Percentiles rank a stretch among this genome's conserved stretches.
Conservation (phyloP, 2,888 invertebrate species). For the Micropterix aruncella region DNA sequence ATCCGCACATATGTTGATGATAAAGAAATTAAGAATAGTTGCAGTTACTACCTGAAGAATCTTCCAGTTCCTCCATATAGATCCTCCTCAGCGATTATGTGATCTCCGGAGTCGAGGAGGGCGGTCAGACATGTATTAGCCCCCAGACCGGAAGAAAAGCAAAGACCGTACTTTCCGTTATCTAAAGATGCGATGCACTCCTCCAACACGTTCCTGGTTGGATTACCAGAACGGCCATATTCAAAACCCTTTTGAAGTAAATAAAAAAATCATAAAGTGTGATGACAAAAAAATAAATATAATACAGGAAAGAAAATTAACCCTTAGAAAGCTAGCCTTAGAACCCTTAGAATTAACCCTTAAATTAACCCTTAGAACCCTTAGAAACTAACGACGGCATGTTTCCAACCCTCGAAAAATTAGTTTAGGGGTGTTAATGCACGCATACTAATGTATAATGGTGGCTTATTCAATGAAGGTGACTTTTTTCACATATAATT, state of each 20-base stretch:
- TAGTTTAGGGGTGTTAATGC: no score
- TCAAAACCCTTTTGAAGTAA: conserved; percentile 66
- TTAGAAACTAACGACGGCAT: no score
- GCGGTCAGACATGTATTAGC: conserved; percentile 64
- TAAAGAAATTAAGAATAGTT: not conserved
- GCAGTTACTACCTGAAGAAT: conserved; percentile 30
- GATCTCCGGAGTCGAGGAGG: conserved; percentile 73
- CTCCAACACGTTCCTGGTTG: conserved; percentile 80
- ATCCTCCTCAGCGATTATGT: conserved; percentile 82
- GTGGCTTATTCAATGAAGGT: no score
- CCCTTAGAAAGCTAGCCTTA: no score
- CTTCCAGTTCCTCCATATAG: conserved; percentile 91
- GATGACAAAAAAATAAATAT: no score
- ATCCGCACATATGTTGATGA: not conserved
- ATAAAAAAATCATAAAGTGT: no score
- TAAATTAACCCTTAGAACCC: no score
- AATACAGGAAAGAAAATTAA: no score
- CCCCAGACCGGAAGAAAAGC: conserved; percentile 86
- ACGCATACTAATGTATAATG: no score
- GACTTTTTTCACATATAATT: no score
- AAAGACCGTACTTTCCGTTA: conserved; percentile 67
- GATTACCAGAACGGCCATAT: conserved; percentile 90
- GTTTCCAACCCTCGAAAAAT: no score
- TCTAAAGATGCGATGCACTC: conserved; percentile 83
- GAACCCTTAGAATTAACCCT: no score